Evolutionary conservation across 2,888 invertebrate species (phyloP).

Genomic region (Lottia gigantea): DNA sequence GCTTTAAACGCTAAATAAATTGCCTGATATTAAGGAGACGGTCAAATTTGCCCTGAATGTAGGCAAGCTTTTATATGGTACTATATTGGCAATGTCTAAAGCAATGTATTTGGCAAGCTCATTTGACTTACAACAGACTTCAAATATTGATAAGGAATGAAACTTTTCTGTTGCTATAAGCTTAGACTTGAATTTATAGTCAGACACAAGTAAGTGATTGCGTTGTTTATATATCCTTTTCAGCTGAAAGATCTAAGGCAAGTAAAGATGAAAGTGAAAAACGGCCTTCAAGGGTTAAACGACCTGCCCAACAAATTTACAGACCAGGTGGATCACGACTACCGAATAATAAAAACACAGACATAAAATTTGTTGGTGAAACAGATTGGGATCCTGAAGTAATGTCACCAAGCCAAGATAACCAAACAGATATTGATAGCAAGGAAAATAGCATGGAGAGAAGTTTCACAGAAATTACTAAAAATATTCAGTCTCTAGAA

Average conservation of each 20-base stretch:
- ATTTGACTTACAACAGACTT: too few species aligned
- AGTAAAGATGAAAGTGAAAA: conserved; percentile 28
- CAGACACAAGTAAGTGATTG: too few species aligned
- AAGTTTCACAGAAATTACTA: conserved; percentile 27
- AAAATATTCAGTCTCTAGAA: conserved; percentile 8
- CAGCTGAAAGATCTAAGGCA: neutral
- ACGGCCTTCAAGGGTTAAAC: conserved; percentile 26
- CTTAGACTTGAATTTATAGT: too few species aligned
- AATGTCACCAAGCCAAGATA: neutral
- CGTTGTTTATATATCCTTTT: neutral
- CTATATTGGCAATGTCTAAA: too few species aligned
- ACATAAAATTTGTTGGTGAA: conserved; percentile 18
- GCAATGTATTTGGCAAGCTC: too few species aligned
- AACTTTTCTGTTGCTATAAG: too few species aligned
- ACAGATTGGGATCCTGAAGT: conserved; percentile 2
- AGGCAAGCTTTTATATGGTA: too few species aligned
- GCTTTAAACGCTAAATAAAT: too few species aligned
- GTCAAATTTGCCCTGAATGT: too few species aligned
- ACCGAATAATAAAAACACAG: conserved; percentile 29
- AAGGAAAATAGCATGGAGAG: conserved; percentile 46
- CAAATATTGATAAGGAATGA: too few species aligned
- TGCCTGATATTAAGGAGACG: too few species aligned
- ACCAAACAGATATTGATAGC: conserved; percentile 46
- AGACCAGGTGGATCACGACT: conserved; percentile 44
- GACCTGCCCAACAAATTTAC: conserved; percentile 49